Evolutionary conservation across 2,797 vertebrate species (phyloP).

Genomic region (Crossoptilon crossoptilon): DNA sequence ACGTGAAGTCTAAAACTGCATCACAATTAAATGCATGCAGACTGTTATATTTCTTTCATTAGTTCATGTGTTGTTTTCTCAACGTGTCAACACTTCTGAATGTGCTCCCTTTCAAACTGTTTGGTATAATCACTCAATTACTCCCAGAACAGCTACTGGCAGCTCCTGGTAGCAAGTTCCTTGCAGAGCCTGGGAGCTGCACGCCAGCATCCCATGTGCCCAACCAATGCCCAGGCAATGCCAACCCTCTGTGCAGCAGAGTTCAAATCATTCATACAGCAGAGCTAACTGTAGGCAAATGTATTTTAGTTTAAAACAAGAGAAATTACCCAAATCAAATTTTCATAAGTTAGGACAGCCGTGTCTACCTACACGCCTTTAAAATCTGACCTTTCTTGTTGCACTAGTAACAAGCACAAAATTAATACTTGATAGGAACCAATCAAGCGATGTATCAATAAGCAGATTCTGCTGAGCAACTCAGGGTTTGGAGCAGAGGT

Average conservation of each 20-base stretch:
- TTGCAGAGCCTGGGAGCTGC: neutral
- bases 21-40: neutral
- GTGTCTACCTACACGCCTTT: neutral
- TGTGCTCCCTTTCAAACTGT: neutral
- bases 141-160: neutral
- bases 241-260: neutral
- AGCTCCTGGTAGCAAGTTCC: neutral
- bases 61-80: neutral
- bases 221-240: accelerated
- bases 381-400: neutral
- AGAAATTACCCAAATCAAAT: accelerated
- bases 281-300: neutral
- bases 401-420: accelerated
- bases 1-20: neutral
- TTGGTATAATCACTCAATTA: neutral
- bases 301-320: neutral
- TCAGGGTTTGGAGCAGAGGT: neutral
- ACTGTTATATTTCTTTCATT: neutral
- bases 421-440: neutral
- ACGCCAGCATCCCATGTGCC: accelerated
- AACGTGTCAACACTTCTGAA: neutral
- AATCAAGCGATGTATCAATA: neutral
- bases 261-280: neutral
- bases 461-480: neutral
- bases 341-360: neutral